Evolutionary conservation across 2,888 invertebrate species (phyloP), one percentile per base, ranked within the genome.

Genomic region (Argynnis bischoffii): DNA sequence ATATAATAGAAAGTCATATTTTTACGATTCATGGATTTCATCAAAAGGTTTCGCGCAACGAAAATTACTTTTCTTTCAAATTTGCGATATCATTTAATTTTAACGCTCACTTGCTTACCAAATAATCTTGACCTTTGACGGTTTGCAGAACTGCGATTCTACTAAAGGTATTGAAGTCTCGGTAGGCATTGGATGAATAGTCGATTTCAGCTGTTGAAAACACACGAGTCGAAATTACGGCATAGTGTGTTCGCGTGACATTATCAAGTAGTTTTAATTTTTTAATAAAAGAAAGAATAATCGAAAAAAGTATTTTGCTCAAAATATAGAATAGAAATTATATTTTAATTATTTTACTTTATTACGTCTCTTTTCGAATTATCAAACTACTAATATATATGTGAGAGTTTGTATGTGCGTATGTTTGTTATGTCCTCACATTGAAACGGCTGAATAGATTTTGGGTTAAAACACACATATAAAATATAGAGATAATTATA

Each of bases 41-140:
- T 59, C n/a, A 59, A 59, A 59, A 59, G 48, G 31, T 26, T 59
- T 59, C 59, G 48, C 48, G 47, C 48, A 48, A 21, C 26, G 11
- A 48, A 59, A 59, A 59, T 59, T 48, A 59, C 59, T 48, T 16
- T 48, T 48, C 48, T 59, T 59, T 48, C 48, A 59, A 59, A 59
- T 59, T 59, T 59, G 59, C 59, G 48, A 59, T 59, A 59, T 59
- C 59, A 59, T 59, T 59, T 59, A 59, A 59, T 59, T 59, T 59
- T 59, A 59, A 59, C 57, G 57, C 57, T 59, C 57, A 59, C 57
- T 59, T 59, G 57, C 8, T 59, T 47, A 47, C 57, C 57, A 59
- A 59, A 59, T 48, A 48, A 48, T 48, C 59, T 48, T 59, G 59
- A 59, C 59, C 59, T 59, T 59, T 59, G 21, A 59, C 48, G 48